Evolutionary conservation across 2,113 vertebrate genomes (phyloP).

Genomic region (Perca fluviatilis): DNA sequence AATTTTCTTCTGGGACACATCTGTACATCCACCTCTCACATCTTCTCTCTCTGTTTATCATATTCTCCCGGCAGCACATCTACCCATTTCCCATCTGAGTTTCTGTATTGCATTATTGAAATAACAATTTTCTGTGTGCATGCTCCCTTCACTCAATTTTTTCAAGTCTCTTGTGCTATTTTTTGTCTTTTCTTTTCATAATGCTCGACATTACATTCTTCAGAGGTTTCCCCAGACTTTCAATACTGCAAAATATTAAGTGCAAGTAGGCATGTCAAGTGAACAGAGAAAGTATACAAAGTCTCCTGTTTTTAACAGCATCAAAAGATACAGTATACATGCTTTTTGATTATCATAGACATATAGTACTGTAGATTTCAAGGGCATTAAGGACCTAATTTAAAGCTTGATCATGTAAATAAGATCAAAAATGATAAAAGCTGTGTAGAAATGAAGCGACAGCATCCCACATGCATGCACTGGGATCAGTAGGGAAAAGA

Average conservation of each 20-base stretch:
- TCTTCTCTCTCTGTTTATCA: constrained; percentile 43
- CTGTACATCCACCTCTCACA: constrained; percentile 31
- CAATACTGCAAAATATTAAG: not conserved
- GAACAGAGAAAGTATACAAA: not conserved
- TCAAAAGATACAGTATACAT: not conserved
- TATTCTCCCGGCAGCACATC: constrained; percentile 35
- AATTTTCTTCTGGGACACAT: constrained; percentile 49
- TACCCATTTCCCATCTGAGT: constrained; percentile 40
- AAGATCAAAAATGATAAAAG: not conserved
- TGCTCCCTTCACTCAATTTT: constrained; percentile 11
- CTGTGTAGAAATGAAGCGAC: not conserved
- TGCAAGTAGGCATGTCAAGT: not conserved
- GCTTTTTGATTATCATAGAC: not conserved
- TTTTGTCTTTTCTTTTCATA: not conserved
- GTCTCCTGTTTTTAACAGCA: not conserved
- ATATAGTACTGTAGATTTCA: not conserved
- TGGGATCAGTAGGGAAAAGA: not conserved
- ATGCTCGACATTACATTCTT: constrained; percentile 7
- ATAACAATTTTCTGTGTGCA: constrained; percentile 16
- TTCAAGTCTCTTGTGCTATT: not conserved
- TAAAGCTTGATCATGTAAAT: not conserved
- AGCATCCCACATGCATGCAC: not conserved
- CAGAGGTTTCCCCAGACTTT: not conserved
- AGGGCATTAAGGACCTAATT: not conserved
- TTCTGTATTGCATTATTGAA: constrained; percentile 56